Evolutionary conservation across 2,797 vertebrate species (phyloP).

Genomic region (Fundulus diaphanus): DNA sequence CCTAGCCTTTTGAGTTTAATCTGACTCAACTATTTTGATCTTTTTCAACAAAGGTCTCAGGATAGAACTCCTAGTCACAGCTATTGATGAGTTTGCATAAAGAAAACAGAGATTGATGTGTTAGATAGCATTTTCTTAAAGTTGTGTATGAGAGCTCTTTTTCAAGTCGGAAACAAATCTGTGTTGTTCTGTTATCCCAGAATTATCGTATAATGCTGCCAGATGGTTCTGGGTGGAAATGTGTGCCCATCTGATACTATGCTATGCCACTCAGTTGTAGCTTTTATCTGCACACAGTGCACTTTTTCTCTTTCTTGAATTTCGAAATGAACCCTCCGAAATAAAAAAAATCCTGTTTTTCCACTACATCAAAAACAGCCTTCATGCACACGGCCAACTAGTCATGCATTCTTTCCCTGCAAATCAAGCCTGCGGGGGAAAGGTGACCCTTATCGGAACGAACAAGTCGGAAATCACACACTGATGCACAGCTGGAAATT

Average conservation of each 20-base stretch:
- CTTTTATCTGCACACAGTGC: neutral
- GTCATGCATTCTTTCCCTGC: constrained; percentile 33
- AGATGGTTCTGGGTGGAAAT: neutral
- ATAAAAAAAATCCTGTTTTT: constrained; percentile 1
- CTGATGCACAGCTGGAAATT: constrained; percentile 61
- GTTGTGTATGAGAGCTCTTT: neutral
- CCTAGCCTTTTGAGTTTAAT: neutral
- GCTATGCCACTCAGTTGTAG: neutral
- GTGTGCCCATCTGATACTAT: neutral
- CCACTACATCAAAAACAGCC: constrained; percentile 12
- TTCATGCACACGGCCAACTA: constrained; percentile 9
- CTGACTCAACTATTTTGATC: neutral
- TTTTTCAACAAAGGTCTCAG: neutral
- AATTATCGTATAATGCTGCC: neutral
- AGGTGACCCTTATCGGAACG: constrained; percentile 43
- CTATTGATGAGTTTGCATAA: neutral
- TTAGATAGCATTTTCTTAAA: neutral
- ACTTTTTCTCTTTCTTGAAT: neutral
- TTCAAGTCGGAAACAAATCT: neutral
- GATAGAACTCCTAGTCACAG: neutral
- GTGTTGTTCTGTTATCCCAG: neutral
- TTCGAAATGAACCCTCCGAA: neutral
- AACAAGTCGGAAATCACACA: constrained; percentile 41
- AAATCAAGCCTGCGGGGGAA: constrained; percentile 31
- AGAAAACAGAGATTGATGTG: too few relatives aligned